Percentiles rank a stretch among this genome's conserved stretches.
Evolutionary conservation across 2,113 vertebrate species (phyloP).

Genomic region (Burhinus oedicnemus): DNA sequence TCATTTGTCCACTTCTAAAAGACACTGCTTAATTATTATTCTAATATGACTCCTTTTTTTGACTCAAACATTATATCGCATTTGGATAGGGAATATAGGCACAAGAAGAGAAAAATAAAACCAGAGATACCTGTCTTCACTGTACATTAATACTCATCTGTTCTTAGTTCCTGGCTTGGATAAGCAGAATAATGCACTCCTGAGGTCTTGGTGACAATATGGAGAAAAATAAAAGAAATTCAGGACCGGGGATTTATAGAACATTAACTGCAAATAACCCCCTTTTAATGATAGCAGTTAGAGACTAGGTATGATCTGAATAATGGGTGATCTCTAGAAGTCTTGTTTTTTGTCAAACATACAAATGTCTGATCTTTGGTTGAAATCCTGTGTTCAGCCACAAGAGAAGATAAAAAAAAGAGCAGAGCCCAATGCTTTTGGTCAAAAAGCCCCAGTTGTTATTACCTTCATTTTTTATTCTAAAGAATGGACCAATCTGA

Average conservation of each 20-base stretch:
- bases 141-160: background rate
- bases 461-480: background rate
- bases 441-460: background rate
- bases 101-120: background rate
- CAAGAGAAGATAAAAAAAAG: background rate
- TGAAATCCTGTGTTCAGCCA: background rate
- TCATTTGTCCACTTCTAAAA: background rate
- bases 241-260: background rate
- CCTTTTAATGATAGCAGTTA: background rate
- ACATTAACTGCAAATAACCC: background rate
- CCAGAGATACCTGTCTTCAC: background rate
- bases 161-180: background rate
- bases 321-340: background rate
- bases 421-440: background rate
- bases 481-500: background rate
- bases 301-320: background rate
- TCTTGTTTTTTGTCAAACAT: background rate
- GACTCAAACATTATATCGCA: background rate
- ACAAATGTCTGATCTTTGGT: background rate
- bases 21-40: background rate
- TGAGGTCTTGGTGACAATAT: background rate
- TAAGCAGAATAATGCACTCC: background rate
- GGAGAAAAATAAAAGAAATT: background rate
- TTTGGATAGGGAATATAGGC: background rate
- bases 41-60: background rate